Base-by-base conservation (phyloP, 1,140 invertebrate genomes). In the Aphaenogaster floridana region DNA sequence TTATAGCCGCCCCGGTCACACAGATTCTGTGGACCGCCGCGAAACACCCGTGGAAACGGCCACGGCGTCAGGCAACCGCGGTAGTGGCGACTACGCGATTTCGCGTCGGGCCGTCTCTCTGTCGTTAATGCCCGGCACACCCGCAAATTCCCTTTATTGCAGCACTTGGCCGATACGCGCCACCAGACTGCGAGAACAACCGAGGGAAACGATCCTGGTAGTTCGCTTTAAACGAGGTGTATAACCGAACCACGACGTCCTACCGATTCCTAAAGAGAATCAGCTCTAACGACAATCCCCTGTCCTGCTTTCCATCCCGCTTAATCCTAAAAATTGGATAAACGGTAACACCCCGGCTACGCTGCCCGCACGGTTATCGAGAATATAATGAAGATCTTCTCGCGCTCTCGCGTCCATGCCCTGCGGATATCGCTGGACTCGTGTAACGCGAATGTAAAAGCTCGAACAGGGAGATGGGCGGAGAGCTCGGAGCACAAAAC, bases 131-230 rank as follows among this genome's bases (percentile, higher is more conserved):
- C 42, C 4, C 17, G 42, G 54, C 42, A 34, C 28, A 36, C 15
- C 80, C 68, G 80, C 80, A 83, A 83, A 83, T 83, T 83, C 80
- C 69, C 69, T 84, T 84, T 84, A 84, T 84, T 50, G 57, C 54
- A 5, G 69, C 45, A 84, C 42, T 84, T 84, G 69, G 54, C 80
- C 42, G 80, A 84, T 84, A 84, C 69, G 54, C 68, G 52, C 68
- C 39, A 57, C 21, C 42, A n/a, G 42, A 48, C 36, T 71, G 8
- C 66, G 28, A 34, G 69, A 57, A 57, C 79, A 15, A 59, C 59
- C 45, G 3, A 5, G 36, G 1, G 2, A 72, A 66, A 57, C 79
- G 79, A 81, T 21, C 39, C 21, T 4, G 61, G 13, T 52, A 57
- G 79, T 45, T 28, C 34, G 39, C 68, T 74, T 48, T 39, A 83